A percentile compares a stretch with the other conserved stretches of the same genome.
phyloP scores from a whole-genome alignment of 2,797 vertebrate species.

The Gephyroberyx darwinii region DNA sequence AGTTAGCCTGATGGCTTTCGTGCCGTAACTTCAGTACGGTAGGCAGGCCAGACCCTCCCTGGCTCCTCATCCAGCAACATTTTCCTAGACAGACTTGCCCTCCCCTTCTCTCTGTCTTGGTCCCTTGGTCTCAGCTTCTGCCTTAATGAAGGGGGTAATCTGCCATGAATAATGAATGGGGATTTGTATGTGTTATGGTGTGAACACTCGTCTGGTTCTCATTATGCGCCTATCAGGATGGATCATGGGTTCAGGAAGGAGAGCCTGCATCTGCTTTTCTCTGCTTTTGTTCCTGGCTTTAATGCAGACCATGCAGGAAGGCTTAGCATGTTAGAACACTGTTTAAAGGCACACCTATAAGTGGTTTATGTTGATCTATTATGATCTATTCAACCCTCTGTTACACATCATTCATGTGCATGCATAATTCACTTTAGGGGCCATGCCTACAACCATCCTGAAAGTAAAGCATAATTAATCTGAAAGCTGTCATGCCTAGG shows the following conservation, averaged over 20 bases:
- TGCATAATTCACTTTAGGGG: slow-evolving; percentile 38
- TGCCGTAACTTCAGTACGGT: slow-evolving; percentile 31
- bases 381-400: slow-evolving; percentile 44
- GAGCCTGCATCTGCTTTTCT: slow-evolving; percentile 74
- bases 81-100: slow-evolving; percentile 43
- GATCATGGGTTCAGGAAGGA: slow-evolving; percentile 74
- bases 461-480: slow-evolving; percentile 48
- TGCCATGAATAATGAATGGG: slow-evolving; percentile 81
- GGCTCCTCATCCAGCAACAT: slow-evolving; percentile 48
- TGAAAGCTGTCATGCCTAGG: slow-evolving; percentile 48
- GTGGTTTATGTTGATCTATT: slow-evolving; percentile 50
- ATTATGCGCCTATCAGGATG: slow-evolving; percentile 79
- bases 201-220: slow-evolving; percentile 80
- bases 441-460: slow-evolving; percentile 20
- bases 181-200: slow-evolving; percentile 79
- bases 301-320: slow-evolving; percentile 66
- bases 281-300: slow-evolving; percentile 73
- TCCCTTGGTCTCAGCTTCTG: slow-evolving; percentile 57
- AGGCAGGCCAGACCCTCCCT: slow-evolving; percentile 29
- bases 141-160: slow-evolving; percentile 82
- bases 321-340: slow-evolving; percentile 61
- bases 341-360: slow-evolving; percentile 75
- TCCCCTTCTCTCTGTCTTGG: slow-evolving; percentile 44
- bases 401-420: slow-evolving; percentile 26
- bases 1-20: slow-evolving; percentile 52